These are phyloP conservation scores for Archilochus colubris DNA, from an alignment of 2,113 vertebrate genomes.

Conservation along the genomic window DNA sequence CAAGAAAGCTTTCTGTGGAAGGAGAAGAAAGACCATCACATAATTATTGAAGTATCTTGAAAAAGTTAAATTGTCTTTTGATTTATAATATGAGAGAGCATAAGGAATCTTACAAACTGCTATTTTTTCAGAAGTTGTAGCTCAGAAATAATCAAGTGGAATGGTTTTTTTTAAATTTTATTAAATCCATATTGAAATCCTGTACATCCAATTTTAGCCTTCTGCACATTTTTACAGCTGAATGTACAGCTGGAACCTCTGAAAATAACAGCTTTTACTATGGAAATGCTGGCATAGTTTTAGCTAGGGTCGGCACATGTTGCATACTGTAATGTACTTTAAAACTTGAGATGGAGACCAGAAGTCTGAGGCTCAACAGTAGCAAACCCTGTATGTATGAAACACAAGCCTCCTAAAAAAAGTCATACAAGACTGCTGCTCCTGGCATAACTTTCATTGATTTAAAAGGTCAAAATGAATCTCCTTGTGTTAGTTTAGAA, in stretches of 20 bases:
- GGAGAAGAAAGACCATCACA: neutral
- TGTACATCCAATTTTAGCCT: conserved; percentile 39
- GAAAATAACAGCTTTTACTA: conserved; percentile 57
- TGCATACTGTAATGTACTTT: conserved; percentile 21
- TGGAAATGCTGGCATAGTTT: conserved; percentile 60
- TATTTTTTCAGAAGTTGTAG: neutral
- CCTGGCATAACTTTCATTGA: neutral
- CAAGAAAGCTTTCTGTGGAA: neutral
- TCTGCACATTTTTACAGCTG: conserved; percentile 37
- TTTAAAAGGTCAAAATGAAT: neutral
- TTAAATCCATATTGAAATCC: conserved; percentile 28
- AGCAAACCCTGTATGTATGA: neutral
- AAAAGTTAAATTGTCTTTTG: neutral
- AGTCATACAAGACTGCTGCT: neutral
- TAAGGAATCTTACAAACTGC: neutral
- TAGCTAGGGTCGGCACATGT: neutral
- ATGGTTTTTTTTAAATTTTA: neutral
- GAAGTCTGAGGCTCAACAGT: conserved; percentile 51
- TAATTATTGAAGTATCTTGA: neutral
- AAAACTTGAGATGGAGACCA: conserved; percentile 59
- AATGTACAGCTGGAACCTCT: conserved; percentile 24
- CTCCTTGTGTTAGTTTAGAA: neutral
- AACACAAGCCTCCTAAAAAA: neutral
- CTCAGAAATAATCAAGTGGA: neutral
- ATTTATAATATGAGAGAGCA: neutral